Evolutionary conservation across 2,888 invertebrate genomes (phyloP).

Genomic region (Augochlorella aurata): DNA sequence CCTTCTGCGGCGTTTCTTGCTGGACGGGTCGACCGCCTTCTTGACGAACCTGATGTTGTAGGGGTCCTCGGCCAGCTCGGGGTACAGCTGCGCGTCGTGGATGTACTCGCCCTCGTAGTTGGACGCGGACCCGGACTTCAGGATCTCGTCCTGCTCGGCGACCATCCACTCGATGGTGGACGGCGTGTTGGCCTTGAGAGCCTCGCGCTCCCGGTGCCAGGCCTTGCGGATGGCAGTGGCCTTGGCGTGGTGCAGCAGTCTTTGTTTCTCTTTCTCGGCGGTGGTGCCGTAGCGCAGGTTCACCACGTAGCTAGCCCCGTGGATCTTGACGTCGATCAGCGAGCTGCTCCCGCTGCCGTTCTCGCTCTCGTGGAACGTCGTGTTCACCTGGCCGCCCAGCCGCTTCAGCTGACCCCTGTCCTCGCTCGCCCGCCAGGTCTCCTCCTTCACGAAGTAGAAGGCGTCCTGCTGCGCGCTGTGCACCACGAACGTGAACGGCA

Average conservation of each 20-base stretch:
- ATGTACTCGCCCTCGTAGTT: constrained; percentile 96
- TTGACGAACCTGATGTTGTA: constrained; percentile 95
- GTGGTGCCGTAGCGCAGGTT: constrained; percentile 97
- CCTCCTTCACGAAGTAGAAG: constrained; percentile 96
- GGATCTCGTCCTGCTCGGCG: constrained; percentile 93
- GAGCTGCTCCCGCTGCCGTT: constrained; percentile 88
- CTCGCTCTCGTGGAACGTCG: constrained; percentile 94
- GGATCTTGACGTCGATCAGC: constrained; percentile 92
- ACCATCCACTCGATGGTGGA: constrained; percentile 93
- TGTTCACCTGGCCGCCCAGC: constrained; percentile 94
- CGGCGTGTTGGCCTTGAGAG: constrained; percentile 89
- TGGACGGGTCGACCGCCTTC: constrained; percentile 88
- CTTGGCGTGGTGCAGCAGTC: constrained; percentile 95
- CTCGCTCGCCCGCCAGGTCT: constrained; percentile 93
- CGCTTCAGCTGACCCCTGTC: constrained; percentile 94
- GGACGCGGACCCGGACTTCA: constrained; percentile 91
- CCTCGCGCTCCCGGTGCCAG: constrained; percentile 95
- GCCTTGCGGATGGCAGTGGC: constrained; percentile 93
- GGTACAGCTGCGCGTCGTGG: constrained; percentile 94
- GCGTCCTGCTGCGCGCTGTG: constrained; percentile 95
- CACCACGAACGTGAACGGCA: constrained; percentile 93
- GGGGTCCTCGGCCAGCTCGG: constrained; percentile 97
- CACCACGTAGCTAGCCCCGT: constrained; percentile 94
- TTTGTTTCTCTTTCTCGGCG: constrained; percentile 93
- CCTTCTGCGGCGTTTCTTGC: constrained; percentile 88